Base-by-base conservation (phyloP, 1,140 invertebrate species). In the Cephus cinctus region DNA sequence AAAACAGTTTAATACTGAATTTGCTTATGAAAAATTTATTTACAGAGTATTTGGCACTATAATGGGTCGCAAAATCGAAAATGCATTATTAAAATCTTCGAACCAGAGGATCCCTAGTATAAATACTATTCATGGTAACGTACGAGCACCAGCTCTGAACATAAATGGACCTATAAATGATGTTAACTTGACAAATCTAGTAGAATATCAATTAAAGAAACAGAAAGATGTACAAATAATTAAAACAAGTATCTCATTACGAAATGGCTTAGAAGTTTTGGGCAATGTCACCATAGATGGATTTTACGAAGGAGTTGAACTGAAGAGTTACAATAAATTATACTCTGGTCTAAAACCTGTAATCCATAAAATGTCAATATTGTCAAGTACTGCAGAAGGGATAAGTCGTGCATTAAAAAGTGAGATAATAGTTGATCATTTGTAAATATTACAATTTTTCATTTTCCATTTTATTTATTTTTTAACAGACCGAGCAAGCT, bases 91-190 rank as follows among this genome's bases (percentile, higher is more conserved):
- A 19, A 67, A 63, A 21, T 57, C 39, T 5, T 14, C 21, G 5
- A 40, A 58, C 3, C 69, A 72, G 46, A 45, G 22, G 3, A 45
- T 72, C 0, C 15, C 15, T 11, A 56, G 54, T n/a, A 36, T 4
- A 8, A 65, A 60, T 40, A 25, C 11, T 6, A 53, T 72, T 8
- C 36, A 48, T 14, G 65, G 65, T 5, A 44, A 14, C 0, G 0
- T 71, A 1, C 43, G 35, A 20, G 34, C 45, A 6, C 43, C 56
- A 18, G 21, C 15, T 2, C 34, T 73, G 19, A 30, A 50, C n/a
- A 39, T 59, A 1, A 21, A 61, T 19, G 57, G 61, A 12, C 19
- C 52, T 3, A 31, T 71, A 4, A 69, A 70, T 34, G 54, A 64
- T 4, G 35, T 70, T 6, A 51, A 66, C 30, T 14, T 70, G 5